Evolutionary conservation across 1,140 invertebrate genomes (phyloP).

Genomic region (Zaprionus taronus): DNA sequence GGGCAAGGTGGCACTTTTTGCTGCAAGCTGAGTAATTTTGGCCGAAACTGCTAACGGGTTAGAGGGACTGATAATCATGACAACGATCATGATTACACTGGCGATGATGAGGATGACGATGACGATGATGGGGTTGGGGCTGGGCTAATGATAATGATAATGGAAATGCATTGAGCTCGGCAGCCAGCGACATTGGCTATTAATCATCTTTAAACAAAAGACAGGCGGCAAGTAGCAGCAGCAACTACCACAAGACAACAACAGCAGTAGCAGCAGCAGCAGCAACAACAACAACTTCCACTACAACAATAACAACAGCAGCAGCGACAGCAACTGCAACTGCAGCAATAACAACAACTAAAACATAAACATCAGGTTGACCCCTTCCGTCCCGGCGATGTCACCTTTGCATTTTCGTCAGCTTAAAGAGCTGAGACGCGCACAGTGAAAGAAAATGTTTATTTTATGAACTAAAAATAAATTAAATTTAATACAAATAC

Average conservation of each 20-base stretch:
- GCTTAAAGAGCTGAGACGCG: conserved; percentile 49
- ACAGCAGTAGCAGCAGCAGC: conserved; percentile 49
- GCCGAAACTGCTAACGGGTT: conserved; percentile 57
- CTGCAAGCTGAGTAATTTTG: conserved; percentile 70
- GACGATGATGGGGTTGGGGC: conserved; percentile 33
- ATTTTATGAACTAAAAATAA: background rate
- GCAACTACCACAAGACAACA: conserved; percentile 41
- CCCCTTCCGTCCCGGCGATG: conserved; percentile 58
- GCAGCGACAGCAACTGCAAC: conserved; percentile 27
- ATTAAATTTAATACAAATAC: background rate
- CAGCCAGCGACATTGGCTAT: conserved; percentile 78
- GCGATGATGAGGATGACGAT: conserved; percentile 15
- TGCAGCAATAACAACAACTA: conserved; percentile 57
- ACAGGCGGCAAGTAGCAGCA: conserved; percentile 59
- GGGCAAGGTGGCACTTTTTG: conserved; percentile 53
- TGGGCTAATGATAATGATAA: conserved; percentile 69
- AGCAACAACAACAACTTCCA: conserved; percentile 27
- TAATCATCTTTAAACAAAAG: conserved; percentile 82
- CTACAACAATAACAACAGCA: conserved; percentile 49
- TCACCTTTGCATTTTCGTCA: conserved; percentile 59
- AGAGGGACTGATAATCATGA: conserved; percentile 32
- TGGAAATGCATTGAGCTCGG: conserved; percentile 73
- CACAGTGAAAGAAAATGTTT: conserved; percentile 36
- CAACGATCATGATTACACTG: conserved; percentile 26
- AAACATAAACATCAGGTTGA: conserved; percentile 82